Percentiles rank a stretch among this genome's conserved stretches.
These are phyloP conservation scores for Dryadula phaetusa DNA, from an alignment of 2,888 invertebrate species.

Conservation along the genomic window DNA sequence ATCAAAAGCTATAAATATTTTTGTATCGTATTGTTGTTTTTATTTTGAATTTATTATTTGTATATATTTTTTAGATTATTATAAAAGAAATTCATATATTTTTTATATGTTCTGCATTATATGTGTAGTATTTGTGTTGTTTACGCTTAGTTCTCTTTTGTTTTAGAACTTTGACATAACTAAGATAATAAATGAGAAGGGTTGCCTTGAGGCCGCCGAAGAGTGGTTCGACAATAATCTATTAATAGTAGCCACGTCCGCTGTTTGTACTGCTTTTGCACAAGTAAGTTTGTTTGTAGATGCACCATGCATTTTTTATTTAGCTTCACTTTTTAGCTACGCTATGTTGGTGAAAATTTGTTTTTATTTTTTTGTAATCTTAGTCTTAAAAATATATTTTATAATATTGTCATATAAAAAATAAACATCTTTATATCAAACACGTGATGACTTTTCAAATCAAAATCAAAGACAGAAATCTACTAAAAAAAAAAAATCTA, in stretches of 20 bases:
- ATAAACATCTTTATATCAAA: no score
- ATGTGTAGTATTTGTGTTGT: slow-evolving; percentile 34
- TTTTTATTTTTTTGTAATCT: no score
- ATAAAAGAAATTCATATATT: background rate
- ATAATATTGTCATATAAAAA: no score
- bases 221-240: slow-evolving; percentile 98
- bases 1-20: background rate
- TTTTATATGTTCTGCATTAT: background rate
- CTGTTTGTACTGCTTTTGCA: slow-evolving; percentile 95
- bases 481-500: no score
- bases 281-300: slow-evolving; percentile 89
- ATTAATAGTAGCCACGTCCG: slow-evolving; percentile 94
- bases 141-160: slow-evolving; percentile 63
- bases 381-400: no score
- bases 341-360: background rate
- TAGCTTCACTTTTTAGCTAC: background rate
- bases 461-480: no score
- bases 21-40: background rate
- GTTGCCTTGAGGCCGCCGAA: slow-evolving; percentile 96
- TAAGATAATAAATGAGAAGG: slow-evolving; percentile 95
- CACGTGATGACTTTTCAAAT: no score
- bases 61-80: background rate
- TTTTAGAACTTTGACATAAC: slow-evolving; percentile 90
- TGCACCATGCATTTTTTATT: slow-evolving; percentile 53
- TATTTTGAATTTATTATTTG: background rate